Base-by-base conservation (phyloP, 2,888 invertebrate genomes). In the Sinodicranocentrus sp. region DNA sequence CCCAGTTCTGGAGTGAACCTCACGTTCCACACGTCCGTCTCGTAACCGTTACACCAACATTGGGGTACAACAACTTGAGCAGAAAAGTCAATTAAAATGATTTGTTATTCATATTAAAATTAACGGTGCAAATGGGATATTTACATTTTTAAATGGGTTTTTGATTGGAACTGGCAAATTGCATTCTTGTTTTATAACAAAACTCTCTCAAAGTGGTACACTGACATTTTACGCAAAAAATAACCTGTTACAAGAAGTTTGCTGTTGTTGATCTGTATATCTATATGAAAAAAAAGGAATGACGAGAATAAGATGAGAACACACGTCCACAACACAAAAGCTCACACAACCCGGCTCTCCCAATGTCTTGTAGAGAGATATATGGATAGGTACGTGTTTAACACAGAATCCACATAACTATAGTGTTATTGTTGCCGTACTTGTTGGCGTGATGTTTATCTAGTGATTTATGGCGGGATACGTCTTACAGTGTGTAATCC, bases 391-490 rank as follows among this genome's bases (percentile, higher is more conserved):
- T 33, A 19, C 19, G 28, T n/a, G n/a, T n/a, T n/a, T n/a, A n/a
- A n/a, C n/a, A n/a, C n/a, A n/a, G n/a, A n/a, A 33, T 33, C 3
- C 13, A 71, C 28, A 70, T 28, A 19, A 17, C 63, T 33, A 17
- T 26, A 61, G 2, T 63, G 33, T 57, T 77, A 68, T 67, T 77
- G 43, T 77, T 75, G 75, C 23, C 23, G n/a, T 77, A 44, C 61
- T 70, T 70, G 77, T 77, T 77, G 68, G 77, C 77, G 57, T 77
- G 78, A 78, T 78, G 78, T 23, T 78, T 78, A 78, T 78, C 78
- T 70, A 78, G 70, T 78, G 78, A 78, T 78, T 78, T 78, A 78
- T 78, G 78, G 78, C 78, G 78, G 78, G 78, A 78, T 78, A 70
- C 61, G 70, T 78, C 78, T 59, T 67, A 57, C 33, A 70, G 59